These are phyloP conservation scores for Phanerotoma sp. DNA, from an alignment of 2,888 invertebrate genomes.

Conservation along the genomic window DNA sequence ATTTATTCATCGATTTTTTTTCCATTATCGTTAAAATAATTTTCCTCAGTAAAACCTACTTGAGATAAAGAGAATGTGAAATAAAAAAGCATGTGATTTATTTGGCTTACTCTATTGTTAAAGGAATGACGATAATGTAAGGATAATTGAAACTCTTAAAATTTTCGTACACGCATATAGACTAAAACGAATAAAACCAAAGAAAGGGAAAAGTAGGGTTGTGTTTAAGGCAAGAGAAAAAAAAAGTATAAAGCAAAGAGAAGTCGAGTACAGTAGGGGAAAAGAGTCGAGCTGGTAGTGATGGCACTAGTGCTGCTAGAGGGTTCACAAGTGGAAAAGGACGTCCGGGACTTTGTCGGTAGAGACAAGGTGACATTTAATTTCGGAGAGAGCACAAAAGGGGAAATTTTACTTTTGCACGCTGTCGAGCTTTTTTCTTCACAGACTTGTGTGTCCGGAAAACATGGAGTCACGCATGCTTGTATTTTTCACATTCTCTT, in stretches of 20 bases:
- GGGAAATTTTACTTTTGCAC: constrained; percentile 48
- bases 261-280: constrained; percentile 15
- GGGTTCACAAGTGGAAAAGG: constrained; percentile 21
- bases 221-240: constrained; percentile 13
- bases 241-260: constrained; percentile 14
- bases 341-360: constrained; percentile 23
- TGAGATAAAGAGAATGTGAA: no score
- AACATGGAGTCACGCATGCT: constrained; percentile 3
- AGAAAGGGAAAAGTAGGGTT: no score
- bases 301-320: constrained; percentile 13
- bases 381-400: constrained; percentile 48
- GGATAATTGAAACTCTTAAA: no score
- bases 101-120: no score
- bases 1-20: no score
- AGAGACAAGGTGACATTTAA: constrained; percentile 46
- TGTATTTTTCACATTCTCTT: neutral
- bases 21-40: no score
- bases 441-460: neutral
- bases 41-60: no score
- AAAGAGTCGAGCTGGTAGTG: constrained; percentile 19
- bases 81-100: no score
- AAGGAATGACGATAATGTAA: no score
- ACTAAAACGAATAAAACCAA: no score
- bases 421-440: constrained; percentile 38
- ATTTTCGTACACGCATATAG: no score